Conservation (phyloP, 2,113 vertebrate genomes). For the Paedocypris sp. region DNA sequence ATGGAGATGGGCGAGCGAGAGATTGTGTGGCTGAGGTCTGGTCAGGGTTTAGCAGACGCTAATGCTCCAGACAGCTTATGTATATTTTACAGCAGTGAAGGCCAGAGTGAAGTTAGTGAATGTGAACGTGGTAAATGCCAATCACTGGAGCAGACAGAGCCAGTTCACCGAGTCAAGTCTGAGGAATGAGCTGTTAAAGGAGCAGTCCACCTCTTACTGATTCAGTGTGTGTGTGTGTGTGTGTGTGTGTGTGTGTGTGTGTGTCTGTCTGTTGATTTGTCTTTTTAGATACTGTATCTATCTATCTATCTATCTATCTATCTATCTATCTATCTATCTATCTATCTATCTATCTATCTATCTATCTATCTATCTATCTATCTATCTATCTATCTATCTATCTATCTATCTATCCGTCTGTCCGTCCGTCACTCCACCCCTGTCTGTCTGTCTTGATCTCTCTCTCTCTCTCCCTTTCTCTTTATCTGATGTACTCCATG, state of each 20-base stretch:
- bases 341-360: not conserved
- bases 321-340: not conserved
- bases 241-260: not conserved
- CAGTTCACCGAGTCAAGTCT: not conserved
- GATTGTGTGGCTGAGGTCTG: not conserved
- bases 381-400: not conserved
- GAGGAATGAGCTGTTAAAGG: not conserved
- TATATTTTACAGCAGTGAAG: not conserved
- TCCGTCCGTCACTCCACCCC: not conserved
- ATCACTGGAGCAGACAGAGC: not conserved
- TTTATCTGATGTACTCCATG: no score
- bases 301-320: not conserved
- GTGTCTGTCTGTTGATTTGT: not conserved
- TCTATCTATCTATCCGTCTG: not conserved
- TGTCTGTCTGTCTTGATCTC: not conserved
- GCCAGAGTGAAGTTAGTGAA: not conserved
- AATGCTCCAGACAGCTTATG: conserved; percentile 1
- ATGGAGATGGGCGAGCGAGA: not conserved
- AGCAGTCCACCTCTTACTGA: no score
- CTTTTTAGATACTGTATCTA: not conserved
- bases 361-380: not conserved
- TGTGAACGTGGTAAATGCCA: conserved; percentile 31
- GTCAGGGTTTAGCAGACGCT: not conserved
- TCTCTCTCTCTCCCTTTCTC: no score
- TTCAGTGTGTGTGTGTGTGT: no score